Conservation (phyloP, 2,888 invertebrate genomes). For the Criorhina ranunculi region DNA sequence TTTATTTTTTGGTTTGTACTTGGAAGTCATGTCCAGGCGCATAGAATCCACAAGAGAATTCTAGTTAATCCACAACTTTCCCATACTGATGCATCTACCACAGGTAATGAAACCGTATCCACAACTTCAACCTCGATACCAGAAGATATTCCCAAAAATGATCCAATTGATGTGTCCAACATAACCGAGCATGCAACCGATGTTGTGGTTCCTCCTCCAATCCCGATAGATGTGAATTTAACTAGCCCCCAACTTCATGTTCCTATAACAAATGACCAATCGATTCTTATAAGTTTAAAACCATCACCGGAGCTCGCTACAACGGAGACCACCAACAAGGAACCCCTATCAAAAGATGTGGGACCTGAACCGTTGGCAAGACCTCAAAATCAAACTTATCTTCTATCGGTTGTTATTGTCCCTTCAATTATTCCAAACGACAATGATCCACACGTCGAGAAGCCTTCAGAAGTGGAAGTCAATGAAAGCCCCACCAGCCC, state of each 20-base stretch:
- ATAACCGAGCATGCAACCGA: not conserved
- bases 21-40: slow-evolving; percentile 9
- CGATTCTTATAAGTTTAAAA: no score
- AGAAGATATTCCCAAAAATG: not conserved
- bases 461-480: not conserved
- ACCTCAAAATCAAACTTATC: not conserved
- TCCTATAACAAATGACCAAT: no score
- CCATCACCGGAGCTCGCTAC: no score
- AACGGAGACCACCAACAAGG: not conserved
- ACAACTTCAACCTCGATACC: not conserved
- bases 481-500: not conserved
- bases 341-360: not conserved
- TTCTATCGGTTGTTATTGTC: not conserved
- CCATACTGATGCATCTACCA: no score
- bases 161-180: no score
- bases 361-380: not conserved
- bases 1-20: slow-evolving; percentile 2
- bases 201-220: not conserved
- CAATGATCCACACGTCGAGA: slow-evolving; percentile 1
- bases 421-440: not conserved
- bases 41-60: slow-evolving; percentile 32
- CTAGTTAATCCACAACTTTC: not conserved
- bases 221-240: not conserved
- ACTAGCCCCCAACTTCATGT: not conserved
- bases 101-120: slow-evolving; percentile 1